A percentile compares a stretch with the other conserved stretches of the same genome.
These are phyloP conservation scores for Chiroxiphia lanceolata DNA, from an alignment of 2,797 vertebrate species.

Conservation along the genomic window DNA sequence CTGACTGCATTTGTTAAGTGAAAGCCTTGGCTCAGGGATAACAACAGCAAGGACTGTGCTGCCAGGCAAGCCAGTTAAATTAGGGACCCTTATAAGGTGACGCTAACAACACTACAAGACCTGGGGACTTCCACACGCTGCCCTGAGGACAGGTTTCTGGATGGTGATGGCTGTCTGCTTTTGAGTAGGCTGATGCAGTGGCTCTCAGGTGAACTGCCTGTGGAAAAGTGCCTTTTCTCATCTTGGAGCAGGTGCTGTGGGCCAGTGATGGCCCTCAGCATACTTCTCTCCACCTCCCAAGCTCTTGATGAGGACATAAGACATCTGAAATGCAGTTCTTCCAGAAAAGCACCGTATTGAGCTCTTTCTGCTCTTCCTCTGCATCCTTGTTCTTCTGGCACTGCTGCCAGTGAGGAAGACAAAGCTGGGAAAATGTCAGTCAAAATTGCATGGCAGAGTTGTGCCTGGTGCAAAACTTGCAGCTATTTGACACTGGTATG, in stretches of 20 bases:
- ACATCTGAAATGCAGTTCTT: not conserved
- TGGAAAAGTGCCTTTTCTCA: not conserved
- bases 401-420: not conserved
- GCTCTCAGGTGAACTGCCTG: not conserved
- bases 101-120: not conserved
- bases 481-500: not conserved
- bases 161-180: not conserved
- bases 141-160: not conserved
- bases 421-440: not conserved
- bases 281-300: not conserved
- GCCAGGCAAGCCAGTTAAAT: not conserved
- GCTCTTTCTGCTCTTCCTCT: not conserved
- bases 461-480: not conserved
- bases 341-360: not conserved
- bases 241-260: not conserved
- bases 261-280: not conserved
- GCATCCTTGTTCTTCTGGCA: not conserved
- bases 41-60: not conserved
- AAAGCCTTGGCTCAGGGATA: not conserved
- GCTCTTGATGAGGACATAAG: rapidly evolving
- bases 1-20: not conserved
- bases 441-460: not conserved
- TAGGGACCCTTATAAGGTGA: not conserved
- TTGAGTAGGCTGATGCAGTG: not conserved
- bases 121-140: not conserved